Percentiles rank a stretch among this genome's conserved stretches.
These are phyloP conservation scores for Aleiodes sp. DNA, from an alignment of 1,140 invertebrate genomes.

Conservation along the genomic window DNA sequence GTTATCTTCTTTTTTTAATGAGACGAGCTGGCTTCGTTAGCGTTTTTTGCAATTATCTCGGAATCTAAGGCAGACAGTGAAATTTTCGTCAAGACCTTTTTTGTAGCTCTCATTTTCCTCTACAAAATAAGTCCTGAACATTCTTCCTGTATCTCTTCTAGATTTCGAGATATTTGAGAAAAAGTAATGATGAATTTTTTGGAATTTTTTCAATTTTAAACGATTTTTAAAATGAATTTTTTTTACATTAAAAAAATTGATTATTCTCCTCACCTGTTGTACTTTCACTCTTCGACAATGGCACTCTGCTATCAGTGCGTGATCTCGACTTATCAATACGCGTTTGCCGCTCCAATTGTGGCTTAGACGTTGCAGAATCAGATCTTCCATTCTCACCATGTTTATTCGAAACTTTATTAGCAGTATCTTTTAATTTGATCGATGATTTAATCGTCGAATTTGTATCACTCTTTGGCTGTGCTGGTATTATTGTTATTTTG, in stretches of 20 bases:
- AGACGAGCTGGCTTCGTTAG: too few species aligned
- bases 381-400: conserved; percentile 59
- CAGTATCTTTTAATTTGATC: conserved; percentile 1
- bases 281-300: conserved; percentile 62
- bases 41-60: too few species aligned
- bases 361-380: conserved; percentile 53
- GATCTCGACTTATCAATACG: conserved; percentile 61
- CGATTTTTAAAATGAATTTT: not conserved
- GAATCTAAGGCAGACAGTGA: too few species aligned
- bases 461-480: conserved; percentile 56
- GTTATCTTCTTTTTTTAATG: too few species aligned
- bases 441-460: conserved; percentile 37
- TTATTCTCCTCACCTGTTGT: conserved; percentile 53
- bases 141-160: too few species aligned
- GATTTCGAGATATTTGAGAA: too few species aligned
- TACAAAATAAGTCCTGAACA: too few species aligned
- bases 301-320: conserved; percentile 52
- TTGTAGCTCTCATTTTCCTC: too few species aligned
- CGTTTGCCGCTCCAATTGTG: conserved; percentile 62
- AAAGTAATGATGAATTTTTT: too few species aligned
- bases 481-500: conserved; percentile 66
- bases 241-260: not conserved
- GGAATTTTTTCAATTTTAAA: too few species aligned
- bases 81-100: too few species aligned
- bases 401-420: conserved; percentile 50